Percentiles rank a stretch among this genome's conserved stretches.
These are phyloP conservation scores for Nycteola revayana DNA, from an alignment of 2,888 invertebrate species.

Conservation along the genomic window DNA sequence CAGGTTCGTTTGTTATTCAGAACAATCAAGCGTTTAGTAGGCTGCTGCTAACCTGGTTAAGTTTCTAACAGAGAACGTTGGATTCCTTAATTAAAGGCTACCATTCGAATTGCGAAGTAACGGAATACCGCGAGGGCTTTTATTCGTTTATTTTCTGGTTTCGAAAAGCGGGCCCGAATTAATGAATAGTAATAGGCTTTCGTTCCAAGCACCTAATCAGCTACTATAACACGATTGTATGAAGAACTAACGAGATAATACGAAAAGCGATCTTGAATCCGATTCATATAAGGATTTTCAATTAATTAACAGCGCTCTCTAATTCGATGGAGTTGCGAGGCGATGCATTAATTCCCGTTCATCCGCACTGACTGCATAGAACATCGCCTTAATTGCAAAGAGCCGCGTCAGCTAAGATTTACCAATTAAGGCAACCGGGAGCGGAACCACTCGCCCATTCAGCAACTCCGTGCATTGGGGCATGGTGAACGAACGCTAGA, in stretches of 20 bases:
- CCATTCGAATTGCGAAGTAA: neutral
- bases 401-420: conserved; percentile 77
- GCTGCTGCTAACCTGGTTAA: conserved; percentile 19
- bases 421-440: conserved; percentile 74
- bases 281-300: conserved; percentile 30
- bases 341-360: conserved; percentile 54
- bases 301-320: conserved; percentile 38
- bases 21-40: conserved; percentile 30
- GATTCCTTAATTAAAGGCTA: conserved; percentile 12
- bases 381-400: conserved; percentile 68
- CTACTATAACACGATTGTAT: conserved; percentile 4
- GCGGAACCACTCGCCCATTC: conserved; percentile 67
- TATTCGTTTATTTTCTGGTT: too few species aligned
- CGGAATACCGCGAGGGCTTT: neutral
- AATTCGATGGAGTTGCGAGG: conserved; percentile 32
- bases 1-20: conserved; percentile 25
- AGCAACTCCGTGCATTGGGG: conserved; percentile 39
- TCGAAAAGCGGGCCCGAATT: too few species aligned
- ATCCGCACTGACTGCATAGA: conserved; percentile 55
- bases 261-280: conserved; percentile 9
- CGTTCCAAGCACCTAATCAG: conserved; percentile 3
- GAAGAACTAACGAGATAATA: conserved; percentile 6
- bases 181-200: too few species aligned
- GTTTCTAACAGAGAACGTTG: conserved; percentile 12
- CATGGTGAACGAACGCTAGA: conserved; percentile 7